Evolutionary conservation across 1,140 invertebrate species (phyloP).

Genomic region (Ectropis grisescens): DNA sequence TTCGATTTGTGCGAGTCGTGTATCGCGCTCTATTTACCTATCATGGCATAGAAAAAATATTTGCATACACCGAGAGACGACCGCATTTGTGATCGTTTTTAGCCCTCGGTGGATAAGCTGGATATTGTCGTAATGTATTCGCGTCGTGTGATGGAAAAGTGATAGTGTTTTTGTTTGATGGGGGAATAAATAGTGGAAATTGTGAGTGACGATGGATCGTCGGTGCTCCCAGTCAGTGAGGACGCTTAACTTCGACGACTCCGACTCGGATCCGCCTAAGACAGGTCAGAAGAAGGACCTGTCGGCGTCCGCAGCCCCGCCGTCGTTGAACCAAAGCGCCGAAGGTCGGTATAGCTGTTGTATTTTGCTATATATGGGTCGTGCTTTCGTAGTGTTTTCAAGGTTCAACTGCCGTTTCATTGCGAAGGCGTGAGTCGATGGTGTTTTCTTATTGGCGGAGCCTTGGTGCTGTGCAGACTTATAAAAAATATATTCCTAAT

Average conservation of each 20-base stretch:
- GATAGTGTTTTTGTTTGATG: no score
- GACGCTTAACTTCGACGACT: slow-evolving; percentile 66
- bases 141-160: no score
- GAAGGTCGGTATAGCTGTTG: slow-evolving; percentile 43
- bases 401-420: slow-evolving; percentile 46
- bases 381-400: slow-evolving; percentile 39
- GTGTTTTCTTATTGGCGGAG: slow-evolving; percentile 14
- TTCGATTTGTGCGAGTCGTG: slow-evolving; percentile 40
- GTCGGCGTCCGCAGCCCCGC: slow-evolving; percentile 33
- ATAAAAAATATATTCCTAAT: slow-evolving; percentile 3
- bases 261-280: slow-evolving; percentile 53
- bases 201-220: slow-evolving; percentile 59
- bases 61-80: slow-evolving; percentile 7
- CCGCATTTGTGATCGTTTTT: no score
- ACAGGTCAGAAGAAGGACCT: slow-evolving; percentile 51
- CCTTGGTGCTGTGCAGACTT: slow-evolving; percentile 7
- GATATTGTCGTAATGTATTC: no score
- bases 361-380: slow-evolving; percentile 20
- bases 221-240: slow-evolving; percentile 64
- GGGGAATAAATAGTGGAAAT: slow-evolving; percentile 51
- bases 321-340: slow-evolving; percentile 51
- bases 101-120: no score
- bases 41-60: slow-evolving; percentile 29
- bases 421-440: slow-evolving; percentile 30
- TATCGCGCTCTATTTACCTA: slow-evolving; percentile 25